Conservation (phyloP, 2,888 invertebrate genomes). For the Galerucella pusilla region DNA sequence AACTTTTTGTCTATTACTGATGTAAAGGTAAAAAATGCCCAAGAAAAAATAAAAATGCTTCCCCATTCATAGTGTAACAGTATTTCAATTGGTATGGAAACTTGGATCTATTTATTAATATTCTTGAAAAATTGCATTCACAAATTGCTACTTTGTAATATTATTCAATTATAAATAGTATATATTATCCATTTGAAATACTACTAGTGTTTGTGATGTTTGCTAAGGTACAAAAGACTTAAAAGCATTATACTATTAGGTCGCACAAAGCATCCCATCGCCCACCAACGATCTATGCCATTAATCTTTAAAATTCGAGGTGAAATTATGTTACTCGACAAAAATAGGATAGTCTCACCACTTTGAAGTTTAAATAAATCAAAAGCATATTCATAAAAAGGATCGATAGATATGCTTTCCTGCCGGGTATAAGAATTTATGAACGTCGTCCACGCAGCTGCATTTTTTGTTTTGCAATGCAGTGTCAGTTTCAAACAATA, state of each 20-base stretch:
- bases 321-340: neutral
- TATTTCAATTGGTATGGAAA: too few relatives aligned
- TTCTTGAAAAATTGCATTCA: too few relatives aligned
- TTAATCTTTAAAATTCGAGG: neutral
- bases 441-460: neutral
- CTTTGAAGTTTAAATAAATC: neutral
- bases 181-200: neutral
- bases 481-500: neutral
- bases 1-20: too few relatives aligned
- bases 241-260: neutral
- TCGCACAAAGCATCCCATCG: neutral
- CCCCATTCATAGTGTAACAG: too few relatives aligned
- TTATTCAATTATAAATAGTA: too few relatives aligned
- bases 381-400: neutral
- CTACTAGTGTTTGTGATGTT: neutral
- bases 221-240: neutral
- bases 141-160: too few relatives aligned
- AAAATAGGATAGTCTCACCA: neutral
- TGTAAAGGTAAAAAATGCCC: too few relatives aligned
- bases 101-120: too few relatives aligned
- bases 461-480: neutral
- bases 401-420: neutral
- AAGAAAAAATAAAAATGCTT: too few relatives aligned
- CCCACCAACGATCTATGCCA: neutral
- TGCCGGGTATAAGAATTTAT: neutral